Base-by-base conservation (phyloP, 2,888 invertebrate species). In the Sinotaia quadrata region DNA sequence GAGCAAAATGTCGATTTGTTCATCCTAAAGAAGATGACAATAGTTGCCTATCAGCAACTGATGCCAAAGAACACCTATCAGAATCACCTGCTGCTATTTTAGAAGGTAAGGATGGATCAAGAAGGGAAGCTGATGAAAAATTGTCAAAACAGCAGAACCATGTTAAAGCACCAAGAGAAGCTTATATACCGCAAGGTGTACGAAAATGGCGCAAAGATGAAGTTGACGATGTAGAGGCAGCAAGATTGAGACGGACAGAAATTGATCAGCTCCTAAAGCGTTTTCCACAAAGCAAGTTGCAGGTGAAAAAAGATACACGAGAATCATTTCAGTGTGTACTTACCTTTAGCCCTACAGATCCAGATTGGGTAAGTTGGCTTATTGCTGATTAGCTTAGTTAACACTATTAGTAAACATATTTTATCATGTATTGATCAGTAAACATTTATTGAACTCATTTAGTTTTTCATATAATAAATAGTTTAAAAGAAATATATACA, bases 311-410 rank as follows among this genome's bases (percentile, higher is more conserved):
- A 49, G 81, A 82, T 12, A 66, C 59, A 29, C 75, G 78, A 27
- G 73, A 73, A 34, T 67, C 54, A 21, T 76, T 75, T 68, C 54
- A 70, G 24, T 74, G 72, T 37, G 62, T 57, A 18, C 72, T 85
- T 57, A 60, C 69, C 31, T 84, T 86, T 66, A 68, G 68, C 33
- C 82, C 85, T 41, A 79, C 81, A 49, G 86, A 87, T 77, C 87
- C 86, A 54, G 87, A 87, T 67, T 87, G 87, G 87, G 85, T 86
- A 78, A 79, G 80, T 41, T n/a, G n/a, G 15, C 15, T 18, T 18
- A 41, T 41, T 18, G 41, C 41, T 18, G n/a, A n/a, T n/a, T n/a
- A n/a, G n/a, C n/a, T n/a, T n/a, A n/a, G n/a, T n/a, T n/a, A n/a
- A n/a, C n/a, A n/a, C n/a, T n/a, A n/a, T n/a, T n/a, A n/a, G n/a